These are phyloP conservation scores for Nysson spinosus DNA, from an alignment of 2,888 invertebrate species.

Conservation along the genomic window DNA sequence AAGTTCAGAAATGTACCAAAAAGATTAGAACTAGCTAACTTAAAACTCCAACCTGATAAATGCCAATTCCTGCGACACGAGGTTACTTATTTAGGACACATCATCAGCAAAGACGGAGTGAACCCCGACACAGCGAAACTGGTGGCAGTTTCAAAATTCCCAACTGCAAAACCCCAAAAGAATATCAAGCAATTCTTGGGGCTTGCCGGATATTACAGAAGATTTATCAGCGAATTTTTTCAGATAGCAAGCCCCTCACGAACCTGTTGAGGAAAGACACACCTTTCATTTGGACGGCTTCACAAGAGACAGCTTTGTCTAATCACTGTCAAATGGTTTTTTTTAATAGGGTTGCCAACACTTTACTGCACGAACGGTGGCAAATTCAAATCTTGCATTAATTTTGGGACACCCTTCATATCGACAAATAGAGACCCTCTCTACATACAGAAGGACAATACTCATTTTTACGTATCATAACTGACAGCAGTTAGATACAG, in stretches of 20 bases:
- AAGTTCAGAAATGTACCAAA: too few relatives aligned
- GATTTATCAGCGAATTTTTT: constrained; percentile 7
- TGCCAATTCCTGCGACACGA: too few relatives aligned
- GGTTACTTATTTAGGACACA: constrained; percentile 12
- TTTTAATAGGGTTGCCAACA: constrained; percentile 5
- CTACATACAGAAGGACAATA: too few relatives aligned
- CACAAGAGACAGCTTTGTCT: neutral
- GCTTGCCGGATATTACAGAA: constrained; percentile 3
- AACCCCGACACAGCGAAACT: constrained; percentile 1
- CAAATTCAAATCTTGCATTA: too few relatives aligned
- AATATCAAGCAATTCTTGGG: constrained; percentile 7
- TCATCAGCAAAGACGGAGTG: neutral
- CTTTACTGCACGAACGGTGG: constrained; percentile 11
- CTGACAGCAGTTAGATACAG: too few relatives aligned
- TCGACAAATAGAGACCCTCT: too few relatives aligned
- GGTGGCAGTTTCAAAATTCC: neutral
- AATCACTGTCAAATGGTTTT: neutral
- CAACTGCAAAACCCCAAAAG: neutral
- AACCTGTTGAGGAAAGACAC: constrained; percentile 6
- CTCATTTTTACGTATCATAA: too few relatives aligned
- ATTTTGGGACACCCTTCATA: too few relatives aligned
- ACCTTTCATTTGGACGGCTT: neutral
- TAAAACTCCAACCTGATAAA: too few relatives aligned
- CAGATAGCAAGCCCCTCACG: neutral
- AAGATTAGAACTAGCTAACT: too few relatives aligned